Evolutionary conservation across 2,113 vertebrate genomes (phyloP).

Genomic region (Mormyrus iriodes): DNA sequence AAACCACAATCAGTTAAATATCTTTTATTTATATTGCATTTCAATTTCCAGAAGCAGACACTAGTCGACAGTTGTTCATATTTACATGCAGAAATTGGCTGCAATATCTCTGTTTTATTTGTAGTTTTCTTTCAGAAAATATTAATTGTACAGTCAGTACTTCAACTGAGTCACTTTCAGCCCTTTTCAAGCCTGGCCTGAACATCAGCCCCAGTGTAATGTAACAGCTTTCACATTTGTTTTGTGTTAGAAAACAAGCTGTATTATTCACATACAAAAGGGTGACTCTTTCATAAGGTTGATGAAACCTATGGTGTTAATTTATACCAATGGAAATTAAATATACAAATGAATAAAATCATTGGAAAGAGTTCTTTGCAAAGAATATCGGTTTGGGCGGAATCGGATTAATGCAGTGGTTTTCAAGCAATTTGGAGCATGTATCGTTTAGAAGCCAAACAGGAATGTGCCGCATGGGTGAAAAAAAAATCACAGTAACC

Average conservation of each 20-base stretch:
- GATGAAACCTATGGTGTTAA: constrained; percentile 71
- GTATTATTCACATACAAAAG: constrained; percentile 75
- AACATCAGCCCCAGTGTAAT: constrained; percentile 69
- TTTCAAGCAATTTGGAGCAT: not conserved
- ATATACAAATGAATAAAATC: constrained; percentile 23
- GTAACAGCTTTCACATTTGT: constrained; percentile 60
- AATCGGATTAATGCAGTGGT: not conserved
- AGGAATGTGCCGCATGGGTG: not conserved
- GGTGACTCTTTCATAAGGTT: constrained; percentile 70
- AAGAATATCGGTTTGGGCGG: constrained; percentile 39
- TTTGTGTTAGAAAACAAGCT: constrained; percentile 65
- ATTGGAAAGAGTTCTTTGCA: constrained; percentile 55
- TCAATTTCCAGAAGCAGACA: constrained; percentile 79
- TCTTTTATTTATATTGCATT: constrained; percentile 74
- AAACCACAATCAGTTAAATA: constrained; percentile 53
- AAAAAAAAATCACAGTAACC: not conserved
- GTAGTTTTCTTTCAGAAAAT: constrained; percentile 54
- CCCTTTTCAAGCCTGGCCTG: constrained; percentile 70
- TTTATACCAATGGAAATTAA: constrained; percentile 56
- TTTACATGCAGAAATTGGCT: constrained; percentile 83
- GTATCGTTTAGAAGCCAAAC: not conserved
- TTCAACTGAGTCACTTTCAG: constrained; percentile 64
- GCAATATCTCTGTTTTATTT: constrained; percentile 57
- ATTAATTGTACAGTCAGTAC: constrained; percentile 57
- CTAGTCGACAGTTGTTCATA: constrained; percentile 77